A percentile compares a stretch with the other conserved stretches of the same genome.
phyloP scores from a whole-genome alignment of 2,888 invertebrate genomes.

The Autographa pulchrina region DNA sequence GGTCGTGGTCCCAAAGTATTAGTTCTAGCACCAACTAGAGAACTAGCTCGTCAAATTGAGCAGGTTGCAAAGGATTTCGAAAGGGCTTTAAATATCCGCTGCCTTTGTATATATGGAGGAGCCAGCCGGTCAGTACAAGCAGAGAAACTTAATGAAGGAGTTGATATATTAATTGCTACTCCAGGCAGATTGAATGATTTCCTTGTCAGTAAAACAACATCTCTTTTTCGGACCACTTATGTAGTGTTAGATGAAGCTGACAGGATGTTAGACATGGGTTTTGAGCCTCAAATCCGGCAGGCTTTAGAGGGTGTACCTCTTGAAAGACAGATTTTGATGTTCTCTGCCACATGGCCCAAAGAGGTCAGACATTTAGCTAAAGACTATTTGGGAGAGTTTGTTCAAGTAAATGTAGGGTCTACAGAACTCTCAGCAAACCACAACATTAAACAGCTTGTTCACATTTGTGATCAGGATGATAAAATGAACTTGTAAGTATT shows the following conservation, averaged over 20 bases:
- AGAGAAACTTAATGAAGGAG: slow-evolving; percentile 91
- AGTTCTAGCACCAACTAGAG: slow-evolving; percentile 94
- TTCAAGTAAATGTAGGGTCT: slow-evolving; percentile 98
- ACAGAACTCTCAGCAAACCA: slow-evolving; percentile 96
- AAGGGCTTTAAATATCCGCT: slow-evolving; percentile 91
- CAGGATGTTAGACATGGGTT: slow-evolving; percentile 99
- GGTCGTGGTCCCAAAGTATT: slow-evolving; percentile 95
- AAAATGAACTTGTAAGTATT: slow-evolving; percentile 88
- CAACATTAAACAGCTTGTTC: slow-evolving; percentile 95
- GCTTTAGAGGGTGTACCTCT: slow-evolving; percentile 97
- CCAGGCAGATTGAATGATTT: slow-evolving; percentile 96
- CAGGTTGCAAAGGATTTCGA: slow-evolving; percentile 94
- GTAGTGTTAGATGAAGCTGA: slow-evolving; percentile 97
- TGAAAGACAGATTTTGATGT: slow-evolving; percentile 98
- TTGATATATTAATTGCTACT: slow-evolving; percentile 96
- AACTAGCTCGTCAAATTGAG: slow-evolving; percentile 94
- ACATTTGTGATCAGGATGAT: slow-evolving; percentile 94
- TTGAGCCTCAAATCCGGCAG: slow-evolving; percentile 98
- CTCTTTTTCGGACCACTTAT: slow-evolving; percentile 93
- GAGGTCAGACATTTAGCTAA: slow-evolving; percentile 97
- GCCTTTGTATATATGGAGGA: slow-evolving; percentile 96
- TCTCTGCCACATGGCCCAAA: slow-evolving; percentile 99
- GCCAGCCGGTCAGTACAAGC: slow-evolving; percentile 92
- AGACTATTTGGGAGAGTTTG: slow-evolving; percentile 96
- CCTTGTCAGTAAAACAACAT: slow-evolving; percentile 92